Evolutionary conservation across 2,888 invertebrate species (phyloP), one percentile per base, ranked within the genome.

Genomic region (Terebella lapidaria): DNA sequence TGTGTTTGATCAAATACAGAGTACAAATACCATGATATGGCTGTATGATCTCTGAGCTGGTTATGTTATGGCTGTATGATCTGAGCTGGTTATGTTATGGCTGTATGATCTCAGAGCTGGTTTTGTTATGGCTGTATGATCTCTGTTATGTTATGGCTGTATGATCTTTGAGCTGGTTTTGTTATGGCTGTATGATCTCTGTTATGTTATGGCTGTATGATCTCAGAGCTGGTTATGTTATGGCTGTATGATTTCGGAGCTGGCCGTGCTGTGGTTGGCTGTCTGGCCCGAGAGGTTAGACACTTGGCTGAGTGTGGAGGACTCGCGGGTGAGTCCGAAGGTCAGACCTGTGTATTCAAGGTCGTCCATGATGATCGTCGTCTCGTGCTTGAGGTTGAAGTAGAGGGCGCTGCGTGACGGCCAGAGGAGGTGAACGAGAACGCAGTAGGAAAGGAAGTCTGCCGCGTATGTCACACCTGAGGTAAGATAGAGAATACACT

Each of bases 341-440:
- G 29, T 53, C 53, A 53, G 53, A 53, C 53, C 53, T 53, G 53
- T 22, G 26, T 18, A 27, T 22, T 49, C 49, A 10, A 49, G 49
- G 5, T 25, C 28, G 10, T 53, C 53, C 4, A 28, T 25, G 27
- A 10, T 26, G 5, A 53, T 53, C 27, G 15, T 10, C 10, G 53
- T 28, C 29, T 5, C 53, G 5, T 15, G 22, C 28, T 60, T 65
- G 26, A 64, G 63, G 59, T 93, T 83, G 75, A 94, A 87, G 83
- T 94, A 94, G 80, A 94, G 91, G 71, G 94, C 92, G 42, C 92
- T 91, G 57, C 94, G 86, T 57, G 92, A 92, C 45, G 96, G 96
- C 95, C 95, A 97, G 64, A 97, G 83, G 65, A 97, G 83, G 78
- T 96, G 95, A 0, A 94, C 90, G 89, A 96, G 91, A 42, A 94